Evolutionary conservation across 2,888 invertebrate genomes (phyloP).

Genomic region (Lysandra bellargus): DNA sequence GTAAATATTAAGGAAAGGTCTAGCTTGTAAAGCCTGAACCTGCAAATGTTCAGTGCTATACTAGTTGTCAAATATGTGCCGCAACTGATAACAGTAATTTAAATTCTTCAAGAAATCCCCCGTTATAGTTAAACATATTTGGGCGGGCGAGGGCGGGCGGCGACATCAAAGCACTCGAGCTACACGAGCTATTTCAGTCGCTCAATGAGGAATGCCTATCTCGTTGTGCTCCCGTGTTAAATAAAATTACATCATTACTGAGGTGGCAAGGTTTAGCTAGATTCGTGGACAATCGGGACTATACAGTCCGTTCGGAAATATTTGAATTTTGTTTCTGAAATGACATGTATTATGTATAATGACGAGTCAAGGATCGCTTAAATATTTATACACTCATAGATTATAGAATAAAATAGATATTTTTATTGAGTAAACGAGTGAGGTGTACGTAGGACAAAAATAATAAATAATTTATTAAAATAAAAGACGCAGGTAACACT

Average conservation of each 20-base stretch:
- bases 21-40: no score
- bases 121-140: background rate
- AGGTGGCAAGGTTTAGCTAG: background rate
- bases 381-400: no score
- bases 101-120: background rate
- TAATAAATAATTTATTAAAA: no score
- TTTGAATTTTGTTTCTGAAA: no score
- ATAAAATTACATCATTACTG: slow-evolving; percentile 33
- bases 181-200: slow-evolving; percentile 32
- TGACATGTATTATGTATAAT: no score
- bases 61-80: background rate
- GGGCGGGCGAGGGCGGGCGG: slow-evolving; percentile 8
- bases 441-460: no score
- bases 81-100: background rate
- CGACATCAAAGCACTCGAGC: slow-evolving; percentile 32
- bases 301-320: no score
- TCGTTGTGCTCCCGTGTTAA: slow-evolving; percentile 29
- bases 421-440: no score
- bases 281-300: background rate
- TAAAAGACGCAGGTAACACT: no score
- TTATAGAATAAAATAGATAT: no score
- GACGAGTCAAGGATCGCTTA: no score
- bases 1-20: no score
- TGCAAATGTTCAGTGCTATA: background rate
- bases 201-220: slow-evolving; percentile 32